These are phyloP conservation scores for Oreotrochilus melanogaster DNA, from an alignment of 2,113 vertebrate genomes.

Conservation along the genomic window DNA sequence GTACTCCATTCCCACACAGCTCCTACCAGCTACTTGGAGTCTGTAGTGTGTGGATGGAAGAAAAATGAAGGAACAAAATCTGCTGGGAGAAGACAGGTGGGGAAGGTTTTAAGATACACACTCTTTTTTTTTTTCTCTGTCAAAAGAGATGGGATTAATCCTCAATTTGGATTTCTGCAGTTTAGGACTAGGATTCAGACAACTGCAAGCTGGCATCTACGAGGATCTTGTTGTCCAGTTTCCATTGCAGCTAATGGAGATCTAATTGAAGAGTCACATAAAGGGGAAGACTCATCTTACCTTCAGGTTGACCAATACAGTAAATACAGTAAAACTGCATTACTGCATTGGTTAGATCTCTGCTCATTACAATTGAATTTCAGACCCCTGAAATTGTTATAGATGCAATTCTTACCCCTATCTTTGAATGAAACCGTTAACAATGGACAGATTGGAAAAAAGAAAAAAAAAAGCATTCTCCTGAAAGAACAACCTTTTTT, in stretches of 20 bases:
- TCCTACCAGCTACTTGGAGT: not conserved
- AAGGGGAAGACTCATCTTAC: not conserved
- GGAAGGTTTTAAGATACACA: not conserved
- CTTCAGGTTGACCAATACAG: not conserved
- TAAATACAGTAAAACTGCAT: not conserved
- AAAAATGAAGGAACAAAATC: accelerated
- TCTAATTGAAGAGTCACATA: not conserved
- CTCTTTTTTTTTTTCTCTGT: not conserved
- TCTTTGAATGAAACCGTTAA: not conserved
- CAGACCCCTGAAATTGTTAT: not conserved
- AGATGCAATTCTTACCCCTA: not conserved
- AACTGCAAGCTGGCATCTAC: not conserved
- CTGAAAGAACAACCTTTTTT: not conserved
- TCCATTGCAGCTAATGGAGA: not conserved
- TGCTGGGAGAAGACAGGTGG: not conserved
- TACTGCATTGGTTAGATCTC: not conserved
- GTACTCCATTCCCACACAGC: not conserved
- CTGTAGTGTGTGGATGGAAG: accelerated
- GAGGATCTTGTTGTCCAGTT: not conserved
- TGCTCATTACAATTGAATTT: not conserved
- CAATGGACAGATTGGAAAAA: not conserved
- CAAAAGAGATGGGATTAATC: not conserved
- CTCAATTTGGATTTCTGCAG: not conserved
- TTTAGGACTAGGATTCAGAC: not conserved
- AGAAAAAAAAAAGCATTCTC: not conserved